Percentiles rank a stretch among this genome's conserved stretches.
Conservation (phyloP, 2,113 vertebrate species). For the Cynopterus brachyotis region DNA sequence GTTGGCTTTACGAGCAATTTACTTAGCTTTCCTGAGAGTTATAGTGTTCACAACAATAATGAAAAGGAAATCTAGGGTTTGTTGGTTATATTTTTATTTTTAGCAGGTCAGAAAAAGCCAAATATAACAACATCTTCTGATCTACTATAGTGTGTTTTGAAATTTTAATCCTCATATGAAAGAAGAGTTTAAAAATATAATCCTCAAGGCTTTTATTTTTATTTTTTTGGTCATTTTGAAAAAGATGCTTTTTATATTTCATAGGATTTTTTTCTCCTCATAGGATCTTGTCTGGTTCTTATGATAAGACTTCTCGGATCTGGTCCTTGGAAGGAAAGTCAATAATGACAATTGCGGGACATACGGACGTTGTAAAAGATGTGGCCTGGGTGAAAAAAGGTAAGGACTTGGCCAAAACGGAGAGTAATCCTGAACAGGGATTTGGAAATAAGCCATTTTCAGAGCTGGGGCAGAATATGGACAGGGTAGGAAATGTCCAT, state of each 20-base stretch:
- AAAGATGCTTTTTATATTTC: constrained; percentile 55
- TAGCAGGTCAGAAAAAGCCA: not conserved
- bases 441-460: constrained; percentile 37
- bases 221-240: not conserved
- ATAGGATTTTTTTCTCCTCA: constrained; percentile 83
- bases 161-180: constrained; percentile 2
- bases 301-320: constrained; percentile 94
- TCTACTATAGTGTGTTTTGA: constrained; percentile 3
- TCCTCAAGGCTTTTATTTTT: not conserved
- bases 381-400: constrained; percentile 97
- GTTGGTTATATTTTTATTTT: not conserved
- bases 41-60: not conserved
- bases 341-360: constrained; percentile 91
- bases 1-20: not conserved
- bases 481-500: not conserved
- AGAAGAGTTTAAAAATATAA: constrained; percentile 18
- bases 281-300: constrained; percentile 97
- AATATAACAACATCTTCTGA: not conserved
- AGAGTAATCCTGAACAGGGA: not conserved
- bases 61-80: not conserved
- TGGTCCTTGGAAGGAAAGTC: constrained; percentile 96
- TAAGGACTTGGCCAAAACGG: constrained; percentile 72
- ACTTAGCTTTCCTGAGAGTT: not conserved
- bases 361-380: constrained; percentile 96
- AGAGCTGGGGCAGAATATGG: not conserved